phyloP scores from a whole-genome alignment of 2,888 invertebrate species.

The Nephrotoma flavescens region DNA sequence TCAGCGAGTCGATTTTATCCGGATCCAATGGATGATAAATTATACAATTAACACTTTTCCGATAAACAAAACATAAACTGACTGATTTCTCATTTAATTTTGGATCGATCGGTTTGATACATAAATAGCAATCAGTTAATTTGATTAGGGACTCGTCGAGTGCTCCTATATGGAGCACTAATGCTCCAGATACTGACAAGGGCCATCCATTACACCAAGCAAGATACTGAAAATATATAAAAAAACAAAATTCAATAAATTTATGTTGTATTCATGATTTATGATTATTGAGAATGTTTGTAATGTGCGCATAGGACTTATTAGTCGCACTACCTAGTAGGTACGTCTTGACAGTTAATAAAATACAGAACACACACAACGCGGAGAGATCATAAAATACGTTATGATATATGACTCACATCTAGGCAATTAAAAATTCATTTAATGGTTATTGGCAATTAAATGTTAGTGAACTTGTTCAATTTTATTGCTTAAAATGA shows the following conservation, averaged over 20 bases:
- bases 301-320: not conserved
- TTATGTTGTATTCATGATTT: not conserved
- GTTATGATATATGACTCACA: not conserved
- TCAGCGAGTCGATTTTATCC: slow-evolving; percentile 20
- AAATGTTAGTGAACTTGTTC: not conserved
- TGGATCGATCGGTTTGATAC: slow-evolving; percentile 31
- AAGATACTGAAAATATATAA: slow-evolving; percentile 36
- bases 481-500: not conserved
- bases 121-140: slow-evolving; percentile 49
- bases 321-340: not conserved
- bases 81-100: slow-evolving; percentile 7
- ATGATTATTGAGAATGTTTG: not conserved
- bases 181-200: slow-evolving; percentile 44
- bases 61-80: slow-evolving; percentile 26
- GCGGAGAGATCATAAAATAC: not conserved
- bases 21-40: slow-evolving; percentile 26
- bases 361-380: not conserved
- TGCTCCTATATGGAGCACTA: slow-evolving; percentile 47
- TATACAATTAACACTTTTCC: slow-evolving; percentile 19
- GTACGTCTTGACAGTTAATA: not conserved
- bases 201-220: slow-evolving; percentile 49
- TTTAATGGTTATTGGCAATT: not conserved
- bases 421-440: not conserved
- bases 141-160: slow-evolving; percentile 43
- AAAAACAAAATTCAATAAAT: not conserved